These are phyloP conservation scores for Sphaeridia pumilis DNA, from an alignment of 2,888 invertebrate genomes.

Conservation along the genomic window DNA sequence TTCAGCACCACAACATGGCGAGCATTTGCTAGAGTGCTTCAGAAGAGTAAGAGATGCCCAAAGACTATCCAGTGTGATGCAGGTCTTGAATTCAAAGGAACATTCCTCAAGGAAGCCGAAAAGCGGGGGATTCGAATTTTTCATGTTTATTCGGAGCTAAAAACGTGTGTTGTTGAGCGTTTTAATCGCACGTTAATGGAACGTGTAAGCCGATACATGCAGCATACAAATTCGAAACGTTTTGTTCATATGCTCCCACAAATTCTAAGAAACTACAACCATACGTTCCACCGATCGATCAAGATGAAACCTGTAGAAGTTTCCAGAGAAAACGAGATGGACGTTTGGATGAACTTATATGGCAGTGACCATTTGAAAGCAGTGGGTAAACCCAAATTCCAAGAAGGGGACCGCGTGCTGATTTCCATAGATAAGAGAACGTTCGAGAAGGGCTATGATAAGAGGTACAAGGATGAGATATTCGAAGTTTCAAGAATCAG, in stretches of 20 bases:
- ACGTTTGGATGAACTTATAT: not conserved
- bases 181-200: conserved; percentile 20
- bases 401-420: not conserved
- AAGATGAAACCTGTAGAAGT: not conserved
- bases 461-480: not conserved
- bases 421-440: not conserved
- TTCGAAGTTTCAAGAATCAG: not conserved
- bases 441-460: not conserved
- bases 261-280: conserved; percentile 9
- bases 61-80: conserved; percentile 1
- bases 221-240: conserved; percentile 2
- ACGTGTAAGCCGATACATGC: conserved; percentile 7
- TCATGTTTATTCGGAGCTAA: conserved; percentile 16
- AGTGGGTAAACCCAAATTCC: not conserved
- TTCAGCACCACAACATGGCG: not conserved
- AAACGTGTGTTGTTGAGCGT: conserved; percentile 16
- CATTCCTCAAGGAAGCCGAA: conserved; percentile 9
- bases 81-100: conserved; percentile 9
- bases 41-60: not conserved
- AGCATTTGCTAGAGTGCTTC: not conserved
- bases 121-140: conserved; percentile 17
- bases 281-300: not conserved
- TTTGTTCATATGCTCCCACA: conserved; percentile 15
- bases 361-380: not conserved
- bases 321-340: not conserved